Conservation (phyloP, 2,888 invertebrate genomes). For the Standfussiana lucernea region DNA sequence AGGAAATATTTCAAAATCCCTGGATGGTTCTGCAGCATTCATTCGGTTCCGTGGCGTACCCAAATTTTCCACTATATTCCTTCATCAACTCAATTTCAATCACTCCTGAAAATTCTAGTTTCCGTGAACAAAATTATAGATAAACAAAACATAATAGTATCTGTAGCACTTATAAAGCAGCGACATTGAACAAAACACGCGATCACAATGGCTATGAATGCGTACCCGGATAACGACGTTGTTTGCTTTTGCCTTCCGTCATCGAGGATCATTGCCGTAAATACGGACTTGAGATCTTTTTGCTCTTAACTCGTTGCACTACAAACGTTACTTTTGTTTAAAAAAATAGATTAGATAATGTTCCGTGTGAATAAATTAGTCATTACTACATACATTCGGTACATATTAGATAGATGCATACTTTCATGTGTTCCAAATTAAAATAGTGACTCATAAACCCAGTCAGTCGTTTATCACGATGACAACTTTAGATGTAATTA, state of each 20-base stretch:
- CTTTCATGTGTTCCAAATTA: constrained; percentile 3
- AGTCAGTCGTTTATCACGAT: constrained; percentile 44
- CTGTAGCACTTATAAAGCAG: constrained; percentile 69
- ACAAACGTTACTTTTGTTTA: constrained; percentile 4
- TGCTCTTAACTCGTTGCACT: constrained; percentile 10
- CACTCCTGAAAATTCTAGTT: not conserved
- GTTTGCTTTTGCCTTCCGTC: constrained; percentile 86
- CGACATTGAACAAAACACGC: constrained; percentile 86
- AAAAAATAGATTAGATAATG: not conserved
- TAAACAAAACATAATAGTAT: constrained; percentile 53
- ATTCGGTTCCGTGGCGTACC: not conserved
- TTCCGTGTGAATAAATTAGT: not conserved
- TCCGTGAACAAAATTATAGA: not conserved
- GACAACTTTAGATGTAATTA: constrained; percentile 23
- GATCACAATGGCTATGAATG: constrained; percentile 85
- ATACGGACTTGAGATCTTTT: constrained; percentile 55
- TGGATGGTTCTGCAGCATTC: not conserved
- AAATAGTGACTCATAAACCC: constrained; percentile 21
- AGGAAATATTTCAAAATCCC: not conserved
- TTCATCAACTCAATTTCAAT: not conserved
- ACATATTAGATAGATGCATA: constrained; percentile 1
- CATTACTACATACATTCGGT: not conserved
- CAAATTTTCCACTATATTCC: not conserved
- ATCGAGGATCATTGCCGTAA: constrained; percentile 76
- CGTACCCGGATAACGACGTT: constrained; percentile 86